Evolutionary conservation across 2,113 vertebrate species (phyloP).

Genomic region (Nothocercus nigrocapillus): DNA sequence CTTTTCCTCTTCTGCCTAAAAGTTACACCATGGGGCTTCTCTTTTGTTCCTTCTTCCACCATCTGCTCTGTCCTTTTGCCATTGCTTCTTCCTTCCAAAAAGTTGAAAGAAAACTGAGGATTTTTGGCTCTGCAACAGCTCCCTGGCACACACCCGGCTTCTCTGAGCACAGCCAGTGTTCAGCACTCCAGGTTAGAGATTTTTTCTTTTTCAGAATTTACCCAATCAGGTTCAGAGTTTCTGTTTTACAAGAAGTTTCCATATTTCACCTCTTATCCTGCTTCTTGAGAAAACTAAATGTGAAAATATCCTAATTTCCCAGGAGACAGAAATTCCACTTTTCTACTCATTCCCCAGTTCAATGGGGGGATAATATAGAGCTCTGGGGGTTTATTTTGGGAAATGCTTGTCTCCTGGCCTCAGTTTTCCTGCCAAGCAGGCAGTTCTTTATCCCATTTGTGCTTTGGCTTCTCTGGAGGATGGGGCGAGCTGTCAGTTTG

Average conservation of each 20-base stretch:
- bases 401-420: neutral
- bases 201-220: neutral
- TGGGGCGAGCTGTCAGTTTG: neutral
- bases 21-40: neutral
- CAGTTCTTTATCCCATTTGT: neutral
- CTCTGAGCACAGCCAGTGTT: neutral
- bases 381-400: neutral
- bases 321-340: neutral
- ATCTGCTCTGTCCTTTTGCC: conserved; percentile 39
- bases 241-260: neutral
- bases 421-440: neutral
- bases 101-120: neutral
- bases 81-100: neutral
- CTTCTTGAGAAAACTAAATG: neutral
- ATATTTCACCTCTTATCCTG: neutral
- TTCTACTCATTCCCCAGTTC: neutral
- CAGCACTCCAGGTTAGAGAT: neutral
- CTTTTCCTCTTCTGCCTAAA: neutral
- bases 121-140: neutral
- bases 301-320: neutral
- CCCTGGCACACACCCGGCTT: neutral
- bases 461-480: neutral
- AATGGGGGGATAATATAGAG: neutral
- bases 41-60: conserved; percentile 5
- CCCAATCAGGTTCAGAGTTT: neutral